Conservation (phyloP, 2,797 vertebrate species). For the Rhabdophis nuchalis region DNA sequence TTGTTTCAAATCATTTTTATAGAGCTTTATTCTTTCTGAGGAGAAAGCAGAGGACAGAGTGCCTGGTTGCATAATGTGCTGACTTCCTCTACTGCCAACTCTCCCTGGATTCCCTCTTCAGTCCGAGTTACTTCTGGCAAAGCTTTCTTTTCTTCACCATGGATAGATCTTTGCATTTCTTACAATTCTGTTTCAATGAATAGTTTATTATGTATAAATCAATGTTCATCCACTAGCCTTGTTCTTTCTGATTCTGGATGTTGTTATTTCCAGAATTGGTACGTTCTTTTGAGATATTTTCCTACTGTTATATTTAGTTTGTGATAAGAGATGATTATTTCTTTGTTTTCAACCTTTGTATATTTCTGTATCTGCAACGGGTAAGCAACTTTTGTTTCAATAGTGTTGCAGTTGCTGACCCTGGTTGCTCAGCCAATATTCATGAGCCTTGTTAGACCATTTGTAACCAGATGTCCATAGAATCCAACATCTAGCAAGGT, state of each 20-base stretch:
- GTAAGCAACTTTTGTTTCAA: not conserved
- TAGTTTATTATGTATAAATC: not conserved
- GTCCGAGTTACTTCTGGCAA: not conserved
- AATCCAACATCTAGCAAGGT: not conserved
- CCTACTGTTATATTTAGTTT: not conserved
- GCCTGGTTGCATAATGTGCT: not conserved
- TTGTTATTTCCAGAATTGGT: not conserved
- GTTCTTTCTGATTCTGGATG: not conserved
- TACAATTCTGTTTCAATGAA: not conserved
- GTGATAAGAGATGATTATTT: not conserved
- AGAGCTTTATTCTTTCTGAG: not conserved
- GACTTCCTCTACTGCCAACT: not conserved
- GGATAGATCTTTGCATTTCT: not conserved
- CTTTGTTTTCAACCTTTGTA: not conserved
- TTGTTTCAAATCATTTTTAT: not conserved
- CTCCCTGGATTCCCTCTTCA: not conserved
- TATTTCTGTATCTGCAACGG: not conserved
- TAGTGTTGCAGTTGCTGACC: not conserved
- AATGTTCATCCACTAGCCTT: not conserved
- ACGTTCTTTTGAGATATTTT: not conserved
- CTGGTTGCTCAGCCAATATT: not conserved
- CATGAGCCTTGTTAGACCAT: not conserved
- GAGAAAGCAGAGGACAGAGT: not conserved
- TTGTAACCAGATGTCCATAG: not conserved
- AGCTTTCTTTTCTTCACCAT: not conserved